Base-by-base conservation (phyloP, 2,113 vertebrate genomes). In the Phrynosoma blainvillii region DNA sequence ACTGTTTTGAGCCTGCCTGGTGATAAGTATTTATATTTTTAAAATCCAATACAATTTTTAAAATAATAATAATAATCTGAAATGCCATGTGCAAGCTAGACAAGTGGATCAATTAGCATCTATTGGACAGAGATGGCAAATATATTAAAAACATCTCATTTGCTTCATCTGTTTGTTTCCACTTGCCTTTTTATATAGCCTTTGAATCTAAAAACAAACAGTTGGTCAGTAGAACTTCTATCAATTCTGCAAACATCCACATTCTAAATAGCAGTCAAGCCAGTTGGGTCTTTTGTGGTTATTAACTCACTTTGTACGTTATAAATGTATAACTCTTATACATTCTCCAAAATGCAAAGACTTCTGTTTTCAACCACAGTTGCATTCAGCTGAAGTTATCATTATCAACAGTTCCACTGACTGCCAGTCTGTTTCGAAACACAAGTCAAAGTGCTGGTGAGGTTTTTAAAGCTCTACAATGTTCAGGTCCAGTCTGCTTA, bases 81-180 rank as follows among this genome's bases (percentile, higher is more conserved):
- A n/a, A 56, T 32, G 47, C 21, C 73, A 25, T 62, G 32, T 84
- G 65, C 40, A 75, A 40, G 32, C n/a, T 1, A 75, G n/a, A 66
- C 80, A 78, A 0, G 87, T 12, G 40, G 32, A 85, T 3, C 32
- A 70, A 2, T 1, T 83, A 89, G 75, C 2, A 2, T 84, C 42
- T 62, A 87, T 36, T 40, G 84, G 77, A 68, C 36, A 89, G 21
- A 56, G 52, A 2, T 40, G 23, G 71, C 85, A 88, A 76, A 84
- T 11, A 7, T 62, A 82, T 71, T 71, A 90, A n/a, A 47, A 16
- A 85, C 4, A 73, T 75, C 36, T 73, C 11, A 36, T 40, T 74
- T 12, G 66, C 3, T 70, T 2, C 75, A 85, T 62, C 68, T 0
- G 74, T 84, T 66, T 73, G 70, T 84, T 66, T 73, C 59, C 30